phyloP scores from a whole-genome alignment of 2,797 vertebrate species.

The Pterois miles region DNA sequence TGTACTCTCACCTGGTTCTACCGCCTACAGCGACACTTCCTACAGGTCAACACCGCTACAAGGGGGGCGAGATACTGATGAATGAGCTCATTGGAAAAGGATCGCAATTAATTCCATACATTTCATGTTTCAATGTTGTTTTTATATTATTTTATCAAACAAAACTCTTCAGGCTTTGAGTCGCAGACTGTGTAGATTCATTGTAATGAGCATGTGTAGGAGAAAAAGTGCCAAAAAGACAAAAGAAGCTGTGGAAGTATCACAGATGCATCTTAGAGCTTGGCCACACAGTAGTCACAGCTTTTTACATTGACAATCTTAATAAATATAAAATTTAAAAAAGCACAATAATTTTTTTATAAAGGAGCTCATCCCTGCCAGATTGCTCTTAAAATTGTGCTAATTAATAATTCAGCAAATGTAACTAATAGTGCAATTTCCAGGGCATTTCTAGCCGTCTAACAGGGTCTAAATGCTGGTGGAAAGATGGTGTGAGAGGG shows the following conservation, averaged over 20 bases:
- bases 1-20: background rate
- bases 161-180: slow-evolving; percentile 24
- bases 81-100: background rate
- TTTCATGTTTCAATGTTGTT: slow-evolving; percentile 33
- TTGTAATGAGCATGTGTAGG: slow-evolving; percentile 36
- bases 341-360: background rate
- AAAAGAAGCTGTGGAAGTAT: slow-evolving; percentile 70
- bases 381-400: background rate
- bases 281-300: background rate
- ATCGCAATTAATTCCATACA: background rate
- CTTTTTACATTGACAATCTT: background rate
- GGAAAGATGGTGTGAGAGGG: background rate
- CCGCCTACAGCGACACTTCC: slow-evolving; percentile 4
- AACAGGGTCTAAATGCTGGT: background rate
- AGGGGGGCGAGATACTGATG: background rate
- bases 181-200: slow-evolving; percentile 26
- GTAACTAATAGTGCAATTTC: background rate
- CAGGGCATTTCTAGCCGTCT: background rate
- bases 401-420: background rate
- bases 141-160: slow-evolving; percentile 34
- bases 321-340: background rate
- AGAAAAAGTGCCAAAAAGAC: slow-evolving; percentile 78
- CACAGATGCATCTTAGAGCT: background rate
- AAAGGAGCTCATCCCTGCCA: background rate
- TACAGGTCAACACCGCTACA: background rate